These are phyloP conservation scores for Andrena dorsata DNA, from an alignment of 2,888 invertebrate species.

Conservation along the genomic window DNA sequence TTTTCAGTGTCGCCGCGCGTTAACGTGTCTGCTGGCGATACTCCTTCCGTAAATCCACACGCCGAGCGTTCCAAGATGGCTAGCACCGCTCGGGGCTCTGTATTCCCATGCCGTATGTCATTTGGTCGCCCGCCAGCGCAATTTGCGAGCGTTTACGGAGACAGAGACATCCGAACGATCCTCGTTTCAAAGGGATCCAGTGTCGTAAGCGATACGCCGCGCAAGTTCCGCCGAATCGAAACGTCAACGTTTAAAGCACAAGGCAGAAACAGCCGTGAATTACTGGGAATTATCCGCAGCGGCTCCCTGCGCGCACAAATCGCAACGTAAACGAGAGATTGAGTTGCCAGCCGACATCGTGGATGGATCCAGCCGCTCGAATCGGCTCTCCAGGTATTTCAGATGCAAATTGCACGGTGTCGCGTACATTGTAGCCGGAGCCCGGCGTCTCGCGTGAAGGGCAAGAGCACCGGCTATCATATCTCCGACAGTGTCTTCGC, in stretches of 20 bases:
- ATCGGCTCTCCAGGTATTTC: constrained; percentile 10
- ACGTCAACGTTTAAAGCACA: background rate
- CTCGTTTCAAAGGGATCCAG: background rate
- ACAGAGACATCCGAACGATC: background rate
- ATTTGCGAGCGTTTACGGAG: constrained; percentile 7
- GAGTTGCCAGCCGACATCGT: constrained; percentile 3
- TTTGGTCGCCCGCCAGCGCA: background rate
- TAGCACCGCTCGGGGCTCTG: background rate
- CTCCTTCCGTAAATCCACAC: constrained; percentile 1
- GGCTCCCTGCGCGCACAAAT: background rate
- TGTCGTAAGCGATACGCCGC: background rate
- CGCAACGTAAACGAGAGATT: background rate
- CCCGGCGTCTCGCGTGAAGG: constrained; percentile 17
- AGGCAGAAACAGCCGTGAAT: background rate
- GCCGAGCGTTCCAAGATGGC: background rate
- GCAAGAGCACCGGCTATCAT: constrained; percentile 29
- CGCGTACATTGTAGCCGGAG: constrained; percentile 37
- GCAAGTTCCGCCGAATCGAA: background rate
- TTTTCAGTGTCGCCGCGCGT: background rate
- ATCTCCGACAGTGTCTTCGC: constrained; percentile 40
- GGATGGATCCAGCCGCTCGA: background rate
- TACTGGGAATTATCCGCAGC: constrained; percentile 10
- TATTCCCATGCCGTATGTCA: background rate
- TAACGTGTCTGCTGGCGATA: constrained; percentile 12
- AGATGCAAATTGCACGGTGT: constrained; percentile 62